phyloP scores from a whole-genome alignment of 2,888 invertebrate genomes.

The Baronia brevicornis region DNA sequence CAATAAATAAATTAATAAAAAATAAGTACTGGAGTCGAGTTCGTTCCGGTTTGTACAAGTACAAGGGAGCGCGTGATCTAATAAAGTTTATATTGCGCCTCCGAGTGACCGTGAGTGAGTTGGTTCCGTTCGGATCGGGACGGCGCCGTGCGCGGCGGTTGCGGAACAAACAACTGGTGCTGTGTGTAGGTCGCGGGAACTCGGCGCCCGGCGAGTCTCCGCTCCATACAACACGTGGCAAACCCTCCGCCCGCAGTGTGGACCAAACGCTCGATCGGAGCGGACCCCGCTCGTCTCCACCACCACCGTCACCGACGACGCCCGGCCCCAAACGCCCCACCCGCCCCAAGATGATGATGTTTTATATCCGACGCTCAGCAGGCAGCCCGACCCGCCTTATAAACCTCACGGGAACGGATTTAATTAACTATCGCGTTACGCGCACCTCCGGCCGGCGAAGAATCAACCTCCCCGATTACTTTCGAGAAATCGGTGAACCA shows the following conservation, averaged over 20 bases:
- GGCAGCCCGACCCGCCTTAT: constrained; percentile 21
- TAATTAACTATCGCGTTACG: constrained; percentile 64
- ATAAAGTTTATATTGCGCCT: constrained; percentile 25
- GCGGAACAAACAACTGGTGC: constrained; percentile 19
- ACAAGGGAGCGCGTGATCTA: constrained; percentile 24
- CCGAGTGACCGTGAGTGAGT: constrained; percentile 21
- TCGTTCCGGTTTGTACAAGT: constrained; percentile 5
- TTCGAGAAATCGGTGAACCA: constrained; percentile 47
- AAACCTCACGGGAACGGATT: constrained; percentile 53
- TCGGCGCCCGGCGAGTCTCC: too few species aligned
- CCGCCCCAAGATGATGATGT: constrained; percentile 22
- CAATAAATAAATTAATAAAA: too few species aligned
- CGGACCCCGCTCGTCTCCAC: too few species aligned
- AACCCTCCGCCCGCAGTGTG: too few species aligned
- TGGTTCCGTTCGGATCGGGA: constrained; percentile 22
- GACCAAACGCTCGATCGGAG: constrained; percentile 14
- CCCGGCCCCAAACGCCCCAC: constrained; percentile 37
- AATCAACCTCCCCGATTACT: constrained; percentile 33
- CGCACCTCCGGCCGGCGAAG: constrained; percentile 42
- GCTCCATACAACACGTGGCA: too few species aligned
- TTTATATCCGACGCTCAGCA: constrained; percentile 20
- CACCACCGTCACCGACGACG: constrained; percentile 33
- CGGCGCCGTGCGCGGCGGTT: constrained; percentile 20
- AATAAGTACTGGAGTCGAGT: constrained; percentile 3
- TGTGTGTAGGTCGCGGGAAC: too few species aligned